Conservation (phyloP, 2,797 vertebrate species). For the Perdix hodgsoniae region DNA sequence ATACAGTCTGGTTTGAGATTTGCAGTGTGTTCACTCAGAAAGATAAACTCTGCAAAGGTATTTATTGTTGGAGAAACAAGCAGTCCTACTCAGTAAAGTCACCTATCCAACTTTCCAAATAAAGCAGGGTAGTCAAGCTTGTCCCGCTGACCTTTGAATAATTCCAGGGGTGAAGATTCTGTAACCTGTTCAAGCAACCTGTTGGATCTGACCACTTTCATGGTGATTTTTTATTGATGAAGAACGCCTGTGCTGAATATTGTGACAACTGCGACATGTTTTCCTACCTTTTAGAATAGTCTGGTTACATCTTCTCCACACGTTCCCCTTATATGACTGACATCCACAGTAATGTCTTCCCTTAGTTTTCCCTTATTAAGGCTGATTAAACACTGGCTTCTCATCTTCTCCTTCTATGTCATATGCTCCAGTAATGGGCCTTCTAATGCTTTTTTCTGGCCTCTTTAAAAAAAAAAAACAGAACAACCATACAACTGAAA, state of each 20-base stretch:
- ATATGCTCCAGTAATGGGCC: background rate
- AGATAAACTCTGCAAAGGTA: background rate
- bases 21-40: background rate
- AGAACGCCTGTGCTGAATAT: background rate
- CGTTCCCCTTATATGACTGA: background rate
- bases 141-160: background rate
- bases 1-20: background rate
- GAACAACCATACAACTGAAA: background rate
- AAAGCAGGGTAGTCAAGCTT: background rate
- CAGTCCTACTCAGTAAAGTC: background rate
- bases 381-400: background rate
- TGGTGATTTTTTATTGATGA: rapidly evolving
- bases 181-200: background rate
- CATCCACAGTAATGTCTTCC: background rate
- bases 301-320: background rate
- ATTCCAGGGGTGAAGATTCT: background rate
- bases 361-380: background rate
- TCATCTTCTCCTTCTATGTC: background rate
- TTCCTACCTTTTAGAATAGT: background rate
- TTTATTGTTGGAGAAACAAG: background rate
- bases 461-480: background rate
- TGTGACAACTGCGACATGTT: background rate
- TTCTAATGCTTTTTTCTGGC: background rate
- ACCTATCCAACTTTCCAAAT: rapidly evolving
- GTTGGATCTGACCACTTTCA: background rate